Conservation (phyloP, 2,888 invertebrate species). For the Pseudococcus jackbeardsleyi region DNA sequence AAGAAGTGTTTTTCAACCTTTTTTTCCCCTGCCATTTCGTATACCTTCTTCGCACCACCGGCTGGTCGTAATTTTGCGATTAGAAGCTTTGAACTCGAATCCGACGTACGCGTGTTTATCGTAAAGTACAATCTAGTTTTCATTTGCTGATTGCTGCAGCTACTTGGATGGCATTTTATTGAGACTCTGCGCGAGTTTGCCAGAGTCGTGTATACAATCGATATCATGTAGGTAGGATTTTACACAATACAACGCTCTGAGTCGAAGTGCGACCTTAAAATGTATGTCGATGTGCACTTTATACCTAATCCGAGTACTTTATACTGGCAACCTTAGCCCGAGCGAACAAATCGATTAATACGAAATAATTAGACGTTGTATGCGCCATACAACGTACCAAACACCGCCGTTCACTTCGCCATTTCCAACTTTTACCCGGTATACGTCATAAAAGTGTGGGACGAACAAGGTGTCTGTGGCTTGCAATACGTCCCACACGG, state of each 20-base stretch:
- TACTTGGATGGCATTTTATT: constrained; percentile 39
- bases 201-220: not conserved
- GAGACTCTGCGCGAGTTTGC: not conserved
- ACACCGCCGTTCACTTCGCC: constrained; percentile 39
- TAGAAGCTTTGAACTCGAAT: constrained; percentile 39
- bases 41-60: not conserved
- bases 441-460: constrained; percentile 37
- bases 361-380: constrained; percentile 44
- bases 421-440: constrained; percentile 35
- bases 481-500: constrained; percentile 59
- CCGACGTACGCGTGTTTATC: constrained; percentile 29
- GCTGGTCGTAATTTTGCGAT: constrained; percentile 32
- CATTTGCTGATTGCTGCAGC: not conserved
- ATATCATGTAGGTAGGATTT: not conserved
- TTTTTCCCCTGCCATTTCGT: not conserved
- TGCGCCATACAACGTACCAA: not conserved
- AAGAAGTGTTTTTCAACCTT: not conserved
- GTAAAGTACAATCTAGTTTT: constrained; percentile 21
- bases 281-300: constrained; percentile 27
- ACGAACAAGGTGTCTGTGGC: constrained; percentile 54
- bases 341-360: constrained; percentile 44
- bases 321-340: not conserved
- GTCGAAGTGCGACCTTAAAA: not conserved
- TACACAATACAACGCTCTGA: not conserved
- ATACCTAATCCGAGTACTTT: too few relatives aligned